Evolutionary conservation across 2,797 vertebrate species (phyloP).

Genomic region (Dermochelys coriacea): DNA sequence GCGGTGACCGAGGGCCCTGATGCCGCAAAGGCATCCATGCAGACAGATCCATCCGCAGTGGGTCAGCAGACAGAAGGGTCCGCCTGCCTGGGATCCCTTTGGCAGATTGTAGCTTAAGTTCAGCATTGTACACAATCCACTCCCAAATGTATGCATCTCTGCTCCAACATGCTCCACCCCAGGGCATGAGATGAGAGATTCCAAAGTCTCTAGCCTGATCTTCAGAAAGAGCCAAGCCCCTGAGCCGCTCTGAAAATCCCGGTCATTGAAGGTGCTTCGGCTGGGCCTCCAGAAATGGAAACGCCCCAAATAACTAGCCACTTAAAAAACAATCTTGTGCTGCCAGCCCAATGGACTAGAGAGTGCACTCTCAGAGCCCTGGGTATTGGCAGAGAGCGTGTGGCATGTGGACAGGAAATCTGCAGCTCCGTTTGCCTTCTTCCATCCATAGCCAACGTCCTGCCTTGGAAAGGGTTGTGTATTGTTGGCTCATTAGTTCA

Average conservation of each 20-base stretch:
- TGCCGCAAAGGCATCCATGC: not conserved
- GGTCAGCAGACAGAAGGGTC: not conserved
- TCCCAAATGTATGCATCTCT: not conserved
- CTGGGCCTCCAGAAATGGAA: not conserved
- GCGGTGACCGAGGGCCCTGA: not conserved
- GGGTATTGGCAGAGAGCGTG: not conserved
- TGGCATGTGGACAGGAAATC: not conserved
- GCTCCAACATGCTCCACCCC: rapidly evolving
- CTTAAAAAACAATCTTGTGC: not conserved
- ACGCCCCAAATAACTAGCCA: not conserved
- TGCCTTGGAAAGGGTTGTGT: not conserved
- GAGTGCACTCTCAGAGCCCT: not conserved
- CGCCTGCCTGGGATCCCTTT: not conserved
- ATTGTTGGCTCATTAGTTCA: not conserved
- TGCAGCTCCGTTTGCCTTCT: not conserved
- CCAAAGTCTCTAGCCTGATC: not conserved
- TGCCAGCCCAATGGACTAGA: not conserved
- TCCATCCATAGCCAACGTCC: too few relatives aligned
- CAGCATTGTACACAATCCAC: not conserved
- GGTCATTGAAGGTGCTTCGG: not conserved
- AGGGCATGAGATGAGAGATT: too few relatives aligned
- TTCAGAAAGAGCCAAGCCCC: not conserved
- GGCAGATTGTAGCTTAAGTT: not conserved
- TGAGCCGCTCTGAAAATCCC: not conserved
- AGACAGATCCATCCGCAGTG: not conserved